Evolutionary conservation across 2,888 invertebrate genomes (phyloP), one percentile per base, ranked within the genome.

Genomic region (Lordiphosa fenestrarum): DNA sequence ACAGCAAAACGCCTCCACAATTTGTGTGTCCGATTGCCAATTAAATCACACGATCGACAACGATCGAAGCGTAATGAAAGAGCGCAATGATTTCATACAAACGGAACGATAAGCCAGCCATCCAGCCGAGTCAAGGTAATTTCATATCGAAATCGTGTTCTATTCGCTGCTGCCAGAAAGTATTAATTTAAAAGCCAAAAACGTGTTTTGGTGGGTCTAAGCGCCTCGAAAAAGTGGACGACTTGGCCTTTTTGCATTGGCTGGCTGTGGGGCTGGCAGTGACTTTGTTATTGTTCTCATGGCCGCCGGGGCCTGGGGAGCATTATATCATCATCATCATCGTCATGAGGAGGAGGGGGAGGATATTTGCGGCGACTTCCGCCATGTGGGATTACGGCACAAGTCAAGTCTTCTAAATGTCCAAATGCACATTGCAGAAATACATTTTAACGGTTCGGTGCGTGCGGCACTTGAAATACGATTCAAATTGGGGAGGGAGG

Each of bases 141-240:
- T 78, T 78, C 73, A 83, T 83, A 78, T 83, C 73, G 61, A 71
- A 78, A 83, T 78, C 83, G 77, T 78, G 77, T 78, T 80, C 81
- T 69, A 60, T 69, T 48, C 80, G 58, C 75, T 74, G 81, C 80
- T 74, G 81, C 80, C 61, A 58, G 66, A 80, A 71, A 73, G 77
- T 77, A 83, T 77, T 83, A 80, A 83, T 77, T 77, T 77, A 73
- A 75, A 72, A 76, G 69, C 71, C 83, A 64, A 82, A 80, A 83
- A 78, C 77, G 81, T 78, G 77, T 77, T 83, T 77, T 83, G 64
- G 54, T 83, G 64, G 54, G 50, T 54, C 62, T 80, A 83, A 82
- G 80, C 83, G 83, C 78, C 78, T 66, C 69, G 21, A 25, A 55
- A 50, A 66, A 68, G 51, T 55, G 66, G 65, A 53, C 62, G 52